phyloP scores from a whole-genome alignment of 2,113 vertebrate genomes.

The Gila orcuttii region DNA sequence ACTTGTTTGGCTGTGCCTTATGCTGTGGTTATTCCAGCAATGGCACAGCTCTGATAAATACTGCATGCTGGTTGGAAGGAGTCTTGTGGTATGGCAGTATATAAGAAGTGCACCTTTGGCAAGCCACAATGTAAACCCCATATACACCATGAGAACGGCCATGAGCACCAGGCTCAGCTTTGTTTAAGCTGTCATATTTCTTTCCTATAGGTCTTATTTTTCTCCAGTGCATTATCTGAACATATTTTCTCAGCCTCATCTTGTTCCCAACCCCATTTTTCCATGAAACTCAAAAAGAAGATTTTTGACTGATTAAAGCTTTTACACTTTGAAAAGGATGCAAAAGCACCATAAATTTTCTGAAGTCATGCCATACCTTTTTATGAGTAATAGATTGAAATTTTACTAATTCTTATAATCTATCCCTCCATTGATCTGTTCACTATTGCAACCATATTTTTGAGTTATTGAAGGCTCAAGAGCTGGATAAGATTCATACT shows the following conservation, averaged over 20 bases:
- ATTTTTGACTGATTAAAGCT: not conserved
- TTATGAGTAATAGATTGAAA: not conserved
- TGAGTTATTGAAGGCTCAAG: not conserved
- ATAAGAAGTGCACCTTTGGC: conserved; percentile 12
- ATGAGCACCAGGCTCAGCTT: not conserved
- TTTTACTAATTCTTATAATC: not conserved
- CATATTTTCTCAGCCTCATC: not conserved
- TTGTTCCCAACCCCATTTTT: not conserved
- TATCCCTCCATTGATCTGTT: not conserved
- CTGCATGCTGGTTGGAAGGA: conserved; percentile 38
- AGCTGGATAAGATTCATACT: not conserved
- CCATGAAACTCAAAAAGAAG: not conserved
- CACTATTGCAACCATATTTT: not conserved
- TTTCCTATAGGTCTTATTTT: not conserved
- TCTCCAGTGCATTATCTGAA: not conserved
- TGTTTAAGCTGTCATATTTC: not conserved
- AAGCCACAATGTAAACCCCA: conserved; percentile 21
- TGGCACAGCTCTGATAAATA: conserved; percentile 46
- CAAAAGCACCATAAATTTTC: not conserved
- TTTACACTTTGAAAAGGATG: not conserved
- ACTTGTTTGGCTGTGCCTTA: conserved; percentile 22
- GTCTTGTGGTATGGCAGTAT: conserved; percentile 33
- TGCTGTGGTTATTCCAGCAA: conserved; percentile 15
- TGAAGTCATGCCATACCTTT: not conserved
- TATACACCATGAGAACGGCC: not conserved